Conservation (phyloP, 2,888 invertebrate genomes). For the Frankliniella intonsa region DNA sequence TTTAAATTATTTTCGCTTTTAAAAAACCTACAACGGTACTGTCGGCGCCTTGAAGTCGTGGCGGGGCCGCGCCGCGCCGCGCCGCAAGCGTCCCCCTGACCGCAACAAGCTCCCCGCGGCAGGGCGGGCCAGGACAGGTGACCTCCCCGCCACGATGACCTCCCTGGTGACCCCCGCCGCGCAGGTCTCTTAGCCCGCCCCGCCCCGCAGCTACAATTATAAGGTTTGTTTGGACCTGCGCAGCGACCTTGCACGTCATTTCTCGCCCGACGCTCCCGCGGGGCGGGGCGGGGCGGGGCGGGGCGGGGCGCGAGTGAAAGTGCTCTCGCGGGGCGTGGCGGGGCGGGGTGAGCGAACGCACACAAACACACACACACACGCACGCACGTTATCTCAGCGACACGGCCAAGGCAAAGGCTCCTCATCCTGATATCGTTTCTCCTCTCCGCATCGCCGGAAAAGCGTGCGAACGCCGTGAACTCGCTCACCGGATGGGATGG, state of each 20-base stretch:
- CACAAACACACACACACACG: not conserved
- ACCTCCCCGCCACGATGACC: not conserved
- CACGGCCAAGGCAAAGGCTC: not conserved
- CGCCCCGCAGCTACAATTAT: not conserved
- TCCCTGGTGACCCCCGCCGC: not conserved
- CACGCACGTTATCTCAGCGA: not conserved
- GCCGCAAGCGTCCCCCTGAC: not conserved
- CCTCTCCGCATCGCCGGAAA: not conserved
- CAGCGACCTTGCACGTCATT: slow-evolving; percentile 10
- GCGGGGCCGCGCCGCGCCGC: not conserved
- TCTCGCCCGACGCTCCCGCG: not conserved
- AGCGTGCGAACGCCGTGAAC: not conserved
- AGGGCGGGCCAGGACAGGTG: no score
- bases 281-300: not conserved
- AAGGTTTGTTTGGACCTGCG: not conserved
- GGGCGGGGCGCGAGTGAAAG: not conserved
- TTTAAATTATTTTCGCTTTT: no score
- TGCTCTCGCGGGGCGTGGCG: not conserved
- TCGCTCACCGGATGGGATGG: no score
- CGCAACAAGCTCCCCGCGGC: not conserved
- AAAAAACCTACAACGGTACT: no score
- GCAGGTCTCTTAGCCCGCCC: no score
- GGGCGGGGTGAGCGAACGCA: not conserved
- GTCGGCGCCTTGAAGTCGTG: not conserved
- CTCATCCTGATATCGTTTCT: not conserved